Base-by-base conservation (phyloP, 2,888 invertebrate genomes). In the Lissonota sp. region DNA sequence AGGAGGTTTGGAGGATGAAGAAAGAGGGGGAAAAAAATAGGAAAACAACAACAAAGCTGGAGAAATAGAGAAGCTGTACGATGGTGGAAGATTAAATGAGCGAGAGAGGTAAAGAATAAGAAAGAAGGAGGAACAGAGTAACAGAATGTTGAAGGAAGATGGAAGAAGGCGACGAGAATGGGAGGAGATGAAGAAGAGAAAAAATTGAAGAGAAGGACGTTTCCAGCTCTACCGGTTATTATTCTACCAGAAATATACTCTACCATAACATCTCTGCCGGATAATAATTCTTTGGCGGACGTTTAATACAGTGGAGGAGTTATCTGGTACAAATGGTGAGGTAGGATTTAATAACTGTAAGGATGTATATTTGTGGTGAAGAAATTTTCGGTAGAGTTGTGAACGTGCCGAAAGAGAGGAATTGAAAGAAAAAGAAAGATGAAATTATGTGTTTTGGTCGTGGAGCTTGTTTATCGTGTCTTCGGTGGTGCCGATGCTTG, bases 41-140 rank as follows among this genome's bases (percentile, higher is more conserved):
- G 49, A 58, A 71, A 72, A 71, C 55, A 26, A 64, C 77, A 83
- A 84, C 78, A 75, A 58, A 63, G 82, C 70, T 63, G 60, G 14
- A 70, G 64, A 51, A 63, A 66, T 70, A 51, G 78, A 66, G 62
- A 72, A 74, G 72, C 73, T 62, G 74, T 44, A 42, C 40, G 83
- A 73, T 63, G 77, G 79, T 63, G 73, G 58, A 62, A 44, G 42
- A 40, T 26, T 42, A 14, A 8, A 58, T 8, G 39, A 37, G 26
- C 58, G 14, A 58, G 12, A 16, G 26, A 58, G 46, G 73, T 64
- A 40, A 67, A 6, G 63, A 26, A n/a, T 37, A 26, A 42, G 53
- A 42, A 49, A 6, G 49, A 5, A 8, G 16, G 10, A 44, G n/a
- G 37, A 14, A 49, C 7, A 49, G n/a, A 49, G n/a, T 6, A 10